A percentile compares a stretch with the other conserved stretches of the same genome.
Conservation (phyloP, 2,888 invertebrate genomes). For the Meiosimyza decipiens region DNA sequence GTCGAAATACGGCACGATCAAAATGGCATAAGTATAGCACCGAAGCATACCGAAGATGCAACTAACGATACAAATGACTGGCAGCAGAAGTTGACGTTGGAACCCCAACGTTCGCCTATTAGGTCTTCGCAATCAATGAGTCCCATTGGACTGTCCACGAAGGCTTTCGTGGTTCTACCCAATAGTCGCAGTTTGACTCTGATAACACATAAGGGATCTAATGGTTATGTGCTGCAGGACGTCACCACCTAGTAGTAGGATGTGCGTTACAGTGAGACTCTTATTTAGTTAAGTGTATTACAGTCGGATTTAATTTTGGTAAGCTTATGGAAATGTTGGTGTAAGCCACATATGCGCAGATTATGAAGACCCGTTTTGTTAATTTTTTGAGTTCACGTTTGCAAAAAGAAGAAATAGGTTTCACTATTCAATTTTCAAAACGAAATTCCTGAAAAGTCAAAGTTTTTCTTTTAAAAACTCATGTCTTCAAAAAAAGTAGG, state of each 20-base stretch:
- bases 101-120: constrained; percentile 60
- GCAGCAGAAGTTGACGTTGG: constrained; percentile 48
- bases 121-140: constrained; percentile 65
- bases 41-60: neutral
- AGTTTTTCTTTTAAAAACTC: no score
- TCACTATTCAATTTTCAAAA: no score
- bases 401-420: no score
- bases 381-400: no score
- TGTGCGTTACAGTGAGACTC: neutral
- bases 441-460: no score
- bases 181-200: constrained; percentile 65
- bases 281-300: neutral
- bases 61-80: neutral
- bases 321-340: no score
- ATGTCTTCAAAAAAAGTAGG: no score
- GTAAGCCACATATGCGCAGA: no score
- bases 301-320: neutral
- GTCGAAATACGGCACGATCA: constrained; percentile 36
- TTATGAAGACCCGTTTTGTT: no score
- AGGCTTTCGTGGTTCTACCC: constrained; percentile 58
- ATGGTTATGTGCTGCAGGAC: constrained; percentile 51
- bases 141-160: constrained; percentile 54
- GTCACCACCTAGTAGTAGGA: constrained; percentile 50
- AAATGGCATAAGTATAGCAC: constrained; percentile 42
- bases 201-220: constrained; percentile 45